Conservation (phyloP, 2,113 vertebrate genomes). For the Sprattus sprattus region DNA sequence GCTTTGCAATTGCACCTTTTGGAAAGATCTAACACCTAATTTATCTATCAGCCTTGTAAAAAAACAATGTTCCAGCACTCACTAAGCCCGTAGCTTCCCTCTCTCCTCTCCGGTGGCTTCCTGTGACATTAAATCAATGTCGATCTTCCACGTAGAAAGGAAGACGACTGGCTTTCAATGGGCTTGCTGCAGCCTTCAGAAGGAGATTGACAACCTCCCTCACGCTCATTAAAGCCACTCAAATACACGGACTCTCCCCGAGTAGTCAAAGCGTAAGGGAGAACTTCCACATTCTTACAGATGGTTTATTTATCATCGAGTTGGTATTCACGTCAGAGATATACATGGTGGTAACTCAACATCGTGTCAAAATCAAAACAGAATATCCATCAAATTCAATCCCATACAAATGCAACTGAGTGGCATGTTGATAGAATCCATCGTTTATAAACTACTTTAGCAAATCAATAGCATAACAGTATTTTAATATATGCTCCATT, state of each 20-base stretch:
- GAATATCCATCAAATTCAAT: neutral
- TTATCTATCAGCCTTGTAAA: neutral
- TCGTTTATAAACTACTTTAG: no score
- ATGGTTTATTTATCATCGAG: neutral
- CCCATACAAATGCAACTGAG: neutral
- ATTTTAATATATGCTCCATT: neutral
- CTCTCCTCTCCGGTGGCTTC: neutral
- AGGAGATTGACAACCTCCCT: conserved; percentile 13
- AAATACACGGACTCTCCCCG: neutral
- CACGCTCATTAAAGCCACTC: conserved; percentile 21
- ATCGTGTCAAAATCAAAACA: neutral
- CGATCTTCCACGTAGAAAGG: neutral
- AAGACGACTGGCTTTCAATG: conserved; percentile 34
- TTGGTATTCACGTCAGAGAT: no score
- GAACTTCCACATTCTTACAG: neutral
- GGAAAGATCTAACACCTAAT: neutral
- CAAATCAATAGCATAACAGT: neutral
- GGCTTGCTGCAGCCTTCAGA: conserved; percentile 8
- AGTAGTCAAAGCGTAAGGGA: neutral
- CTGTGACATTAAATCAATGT: conserved; percentile 23
- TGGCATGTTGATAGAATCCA: neutral
- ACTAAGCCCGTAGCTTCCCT: neutral
- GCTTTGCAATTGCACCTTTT: neutral
- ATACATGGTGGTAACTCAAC: neutral
- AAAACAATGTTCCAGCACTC: neutral